phyloP scores from a whole-genome alignment of 1,140 invertebrate species.

The Bombus huntii region DNA sequence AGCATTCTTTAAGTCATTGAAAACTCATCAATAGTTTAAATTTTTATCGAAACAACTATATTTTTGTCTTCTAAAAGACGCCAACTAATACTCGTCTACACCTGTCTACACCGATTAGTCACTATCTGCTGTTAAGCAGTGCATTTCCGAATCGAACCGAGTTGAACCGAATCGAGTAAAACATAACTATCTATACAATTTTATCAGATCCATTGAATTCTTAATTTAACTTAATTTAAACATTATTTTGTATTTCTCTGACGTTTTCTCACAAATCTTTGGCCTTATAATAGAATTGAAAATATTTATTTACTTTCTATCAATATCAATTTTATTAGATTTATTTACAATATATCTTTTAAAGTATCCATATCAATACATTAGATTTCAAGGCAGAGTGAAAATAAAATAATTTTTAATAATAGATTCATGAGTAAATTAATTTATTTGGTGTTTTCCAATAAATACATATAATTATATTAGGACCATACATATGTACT shows the following conservation, averaged over 20 bases:
- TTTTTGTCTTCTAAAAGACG: constrained; percentile 8
- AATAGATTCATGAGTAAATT: neutral
- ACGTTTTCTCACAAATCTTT: neutral
- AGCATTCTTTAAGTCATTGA: constrained; percentile 62
- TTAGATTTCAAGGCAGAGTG: neutral
- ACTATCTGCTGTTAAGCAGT: constrained; percentile 26
- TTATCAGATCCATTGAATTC: neutral
- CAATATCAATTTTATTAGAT: neutral
- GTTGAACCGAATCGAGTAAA: constrained; percentile 24
- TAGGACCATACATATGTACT: neutral
- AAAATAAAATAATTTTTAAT: neutral
- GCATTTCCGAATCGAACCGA: constrained; percentile 30
- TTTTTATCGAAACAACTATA: constrained; percentile 13
- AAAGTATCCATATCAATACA: neutral
- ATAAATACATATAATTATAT: neutral
- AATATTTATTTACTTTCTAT: neutral
- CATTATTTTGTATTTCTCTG: neutral
- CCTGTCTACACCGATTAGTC: constrained; percentile 11
- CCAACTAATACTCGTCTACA: neutral
- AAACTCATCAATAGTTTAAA: constrained; percentile 12
- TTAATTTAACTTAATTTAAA: neutral
- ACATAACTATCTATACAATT: neutral
- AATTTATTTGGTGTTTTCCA: neutral
- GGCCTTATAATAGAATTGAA: neutral
- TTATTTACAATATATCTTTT: neutral